phyloP scores from a whole-genome alignment of 2,797 vertebrate genomes.

The Ptychadena robeensis region DNA sequence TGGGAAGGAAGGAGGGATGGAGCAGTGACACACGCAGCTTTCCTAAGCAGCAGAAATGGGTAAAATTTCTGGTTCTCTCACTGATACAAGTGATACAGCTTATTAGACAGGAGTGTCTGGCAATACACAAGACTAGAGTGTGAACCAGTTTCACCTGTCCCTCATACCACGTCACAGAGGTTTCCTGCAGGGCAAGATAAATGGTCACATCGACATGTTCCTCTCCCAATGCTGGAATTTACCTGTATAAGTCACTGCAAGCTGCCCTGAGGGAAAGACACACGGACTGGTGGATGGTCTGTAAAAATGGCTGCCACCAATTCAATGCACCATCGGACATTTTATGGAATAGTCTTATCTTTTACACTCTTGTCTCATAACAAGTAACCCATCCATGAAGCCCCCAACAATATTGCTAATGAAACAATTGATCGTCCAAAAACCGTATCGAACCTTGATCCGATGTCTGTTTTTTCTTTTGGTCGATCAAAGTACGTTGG shows the following conservation, averaged over 20 bases:
- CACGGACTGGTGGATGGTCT: neutral
- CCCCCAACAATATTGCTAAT: no score
- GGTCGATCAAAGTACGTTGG: no score
- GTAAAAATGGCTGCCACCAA: neutral
- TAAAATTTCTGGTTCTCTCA: neutral
- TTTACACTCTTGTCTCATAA: neutral
- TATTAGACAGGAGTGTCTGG: neutral
- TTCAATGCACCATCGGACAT: neutral
- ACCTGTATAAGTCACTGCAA: neutral
- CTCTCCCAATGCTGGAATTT: conserved; percentile 5
- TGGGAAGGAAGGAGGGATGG: neutral
- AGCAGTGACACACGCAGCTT: no score
- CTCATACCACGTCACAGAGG: conserved; percentile 4
- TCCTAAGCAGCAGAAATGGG: neutral
- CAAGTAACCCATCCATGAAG: neutral
- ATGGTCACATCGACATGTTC: conserved; percentile 9
- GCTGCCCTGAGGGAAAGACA: neutral
- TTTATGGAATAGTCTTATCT: neutral
- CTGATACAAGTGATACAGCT: neutral
- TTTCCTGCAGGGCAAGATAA: conserved; percentile 14
- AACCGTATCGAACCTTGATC: no score
- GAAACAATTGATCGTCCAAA: no score
- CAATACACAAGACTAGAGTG: neutral
- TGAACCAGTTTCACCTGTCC: conserved; percentile 3
- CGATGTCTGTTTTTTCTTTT: no score